phyloP scores from a whole-genome alignment of 2,888 invertebrate genomes.

The Lordiphosa andalusiaca region DNA sequence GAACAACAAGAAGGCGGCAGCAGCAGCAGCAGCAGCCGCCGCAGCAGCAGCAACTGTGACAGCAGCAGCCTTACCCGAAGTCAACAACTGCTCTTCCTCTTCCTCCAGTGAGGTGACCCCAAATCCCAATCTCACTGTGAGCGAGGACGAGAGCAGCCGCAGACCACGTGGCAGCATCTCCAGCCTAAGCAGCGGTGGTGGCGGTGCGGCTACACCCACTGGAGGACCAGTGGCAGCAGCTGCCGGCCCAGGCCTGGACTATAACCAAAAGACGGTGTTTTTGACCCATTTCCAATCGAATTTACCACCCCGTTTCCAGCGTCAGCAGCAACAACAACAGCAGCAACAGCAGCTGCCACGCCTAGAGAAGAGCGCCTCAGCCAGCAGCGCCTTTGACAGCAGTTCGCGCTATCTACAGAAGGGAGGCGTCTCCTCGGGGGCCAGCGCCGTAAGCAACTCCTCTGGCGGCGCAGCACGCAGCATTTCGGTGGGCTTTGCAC shows the following conservation, averaged over 20 bases:
- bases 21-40: slow-evolving; percentile 32
- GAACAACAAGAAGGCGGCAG: slow-evolving; percentile 82
- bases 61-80: slow-evolving; percentile 11
- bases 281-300: slow-evolving; percentile 90
- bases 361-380: slow-evolving; percentile 70
- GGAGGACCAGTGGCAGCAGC: slow-evolving; percentile 29
- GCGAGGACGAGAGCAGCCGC: slow-evolving; percentile 54
- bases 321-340: slow-evolving; percentile 83
- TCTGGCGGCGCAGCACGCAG: slow-evolving; percentile 39
- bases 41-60: slow-evolving; percentile 8
- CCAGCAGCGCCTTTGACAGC: slow-evolving; percentile 67
- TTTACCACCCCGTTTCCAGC: slow-evolving; percentile 92
- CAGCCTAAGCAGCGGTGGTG: slow-evolving; percentile 43
- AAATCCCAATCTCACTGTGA: slow-evolving; percentile 23
- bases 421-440: slow-evolving; percentile 27
- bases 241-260: slow-evolving; percentile 58
- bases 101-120: slow-evolving; percentile 14
- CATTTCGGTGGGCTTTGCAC: slow-evolving; percentile 48
- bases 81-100: slow-evolving; percentile 19
- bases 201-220: slow-evolving; percentile 20
- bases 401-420: slow-evolving; percentile 68
- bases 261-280: slow-evolving; percentile 80
- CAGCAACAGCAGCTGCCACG: slow-evolving; percentile 64
- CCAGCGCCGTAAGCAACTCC: slow-evolving; percentile 13
- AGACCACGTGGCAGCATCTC: slow-evolving; percentile 59